Conservation (phyloP, 2,113 vertebrate genomes). For the Forbesichthys papilliferus region DNA sequence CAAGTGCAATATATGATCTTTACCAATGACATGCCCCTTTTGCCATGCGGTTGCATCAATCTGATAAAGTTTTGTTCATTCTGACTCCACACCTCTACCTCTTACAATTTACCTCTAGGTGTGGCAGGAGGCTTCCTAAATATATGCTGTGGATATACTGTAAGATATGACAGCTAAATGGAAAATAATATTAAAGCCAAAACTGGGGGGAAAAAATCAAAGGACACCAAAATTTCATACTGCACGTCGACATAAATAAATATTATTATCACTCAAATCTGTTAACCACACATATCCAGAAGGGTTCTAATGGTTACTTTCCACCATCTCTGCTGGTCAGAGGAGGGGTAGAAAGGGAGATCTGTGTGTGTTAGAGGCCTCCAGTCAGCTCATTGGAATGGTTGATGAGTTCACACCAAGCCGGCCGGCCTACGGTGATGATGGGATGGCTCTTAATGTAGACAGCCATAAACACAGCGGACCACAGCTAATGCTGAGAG, state of each 20-base stretch:
- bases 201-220: neutral
- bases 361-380: slow-evolving; percentile 16
- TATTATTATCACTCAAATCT: too few species aligned
- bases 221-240: neutral
- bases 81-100: too few species aligned
- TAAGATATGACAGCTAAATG: neutral
- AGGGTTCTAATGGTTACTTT: neutral
- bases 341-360: slow-evolving; percentile 23
- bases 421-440: slow-evolving; percentile 47
- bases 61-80: too few species aligned
- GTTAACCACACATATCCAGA: neutral
- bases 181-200: neutral
- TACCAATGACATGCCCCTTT: too few species aligned
- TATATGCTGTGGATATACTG: too few species aligned
- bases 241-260: too few species aligned
- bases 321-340: neutral
- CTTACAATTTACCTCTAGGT: too few species aligned
- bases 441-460: slow-evolving; percentile 80
- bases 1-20: too few species aligned
- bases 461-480: slow-evolving; percentile 86
- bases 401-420: slow-evolving; percentile 75
- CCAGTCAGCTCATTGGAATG: slow-evolving; percentile 74
- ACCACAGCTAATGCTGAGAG: slow-evolving; percentile 84
- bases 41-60: too few species aligned
- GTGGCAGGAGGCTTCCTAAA: too few species aligned